Conservation (phyloP, 2,888 invertebrate genomes). For the Ophion obscuratus region DNA sequence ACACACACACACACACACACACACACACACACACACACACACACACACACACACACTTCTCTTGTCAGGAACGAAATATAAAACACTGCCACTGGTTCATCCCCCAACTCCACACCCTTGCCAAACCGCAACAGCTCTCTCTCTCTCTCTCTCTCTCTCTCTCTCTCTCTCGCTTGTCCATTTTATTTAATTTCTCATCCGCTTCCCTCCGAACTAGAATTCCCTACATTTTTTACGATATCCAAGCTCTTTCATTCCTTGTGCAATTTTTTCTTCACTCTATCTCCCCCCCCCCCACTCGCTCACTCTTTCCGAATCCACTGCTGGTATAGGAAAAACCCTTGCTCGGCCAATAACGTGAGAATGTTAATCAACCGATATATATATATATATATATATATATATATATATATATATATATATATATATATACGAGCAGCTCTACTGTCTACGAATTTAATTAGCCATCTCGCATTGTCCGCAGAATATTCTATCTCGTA, state of each 20-base stretch:
- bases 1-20: too few species aligned
- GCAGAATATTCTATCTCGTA: constrained; percentile 28
- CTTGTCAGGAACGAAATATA: constrained; percentile 41
- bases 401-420: too few species aligned
- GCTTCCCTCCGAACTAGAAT: not conserved
- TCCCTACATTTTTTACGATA: constrained; percentile 23
- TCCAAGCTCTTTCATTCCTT: constrained; percentile 31
- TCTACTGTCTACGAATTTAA: constrained; percentile 37
- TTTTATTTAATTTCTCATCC: constrained; percentile 44
- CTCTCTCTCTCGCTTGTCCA: constrained; percentile 2
- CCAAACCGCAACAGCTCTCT: not conserved
- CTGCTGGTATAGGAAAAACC: constrained; percentile 25
- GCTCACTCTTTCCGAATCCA: not conserved
- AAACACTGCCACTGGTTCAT: constrained; percentile 15
- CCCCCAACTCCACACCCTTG: not conserved
- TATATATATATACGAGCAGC: constrained; percentile 17
- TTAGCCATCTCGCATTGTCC: constrained; percentile 44
- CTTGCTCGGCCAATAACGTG: constrained; percentile 3
- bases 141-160: not conserved
- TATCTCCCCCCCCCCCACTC: not conserved
- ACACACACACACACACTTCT: not conserved
- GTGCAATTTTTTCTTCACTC: not conserved
- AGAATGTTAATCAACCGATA: constrained; percentile 45
- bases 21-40: too few species aligned
- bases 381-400: not conserved